Conservation (phyloP, 2,797 vertebrate species). For the Gorsachius magnificus region DNA sequence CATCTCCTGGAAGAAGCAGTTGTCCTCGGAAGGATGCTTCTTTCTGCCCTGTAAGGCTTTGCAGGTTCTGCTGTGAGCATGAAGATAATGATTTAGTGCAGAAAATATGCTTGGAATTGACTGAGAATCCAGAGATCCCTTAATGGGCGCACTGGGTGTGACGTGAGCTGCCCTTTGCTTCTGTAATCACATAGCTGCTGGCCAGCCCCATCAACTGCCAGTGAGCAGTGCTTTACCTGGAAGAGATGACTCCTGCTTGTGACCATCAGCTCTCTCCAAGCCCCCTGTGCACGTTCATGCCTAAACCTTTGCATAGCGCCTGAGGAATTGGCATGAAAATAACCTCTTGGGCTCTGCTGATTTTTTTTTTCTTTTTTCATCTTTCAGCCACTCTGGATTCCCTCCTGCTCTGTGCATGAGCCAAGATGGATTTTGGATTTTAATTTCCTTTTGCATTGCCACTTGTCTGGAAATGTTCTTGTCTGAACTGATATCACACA, state of each 20-base stretch:
- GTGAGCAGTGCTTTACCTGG: neutral
- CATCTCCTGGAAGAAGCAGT: neutral
- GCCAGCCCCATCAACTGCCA: neutral
- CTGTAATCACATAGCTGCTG: neutral
- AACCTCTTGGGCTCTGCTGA: neutral
- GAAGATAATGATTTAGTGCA: neutral
- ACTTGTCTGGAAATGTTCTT: neutral
- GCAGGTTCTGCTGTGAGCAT: neutral
- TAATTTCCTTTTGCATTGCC: slow-evolving; percentile 14
- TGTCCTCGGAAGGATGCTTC: neutral
- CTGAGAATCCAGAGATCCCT: neutral
- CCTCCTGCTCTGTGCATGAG: neutral
- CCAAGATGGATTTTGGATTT: slow-evolving; percentile 25
- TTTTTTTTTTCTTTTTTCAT: neutral
- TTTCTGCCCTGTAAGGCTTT: neutral
- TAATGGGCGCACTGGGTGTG: neutral
- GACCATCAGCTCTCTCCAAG: neutral
- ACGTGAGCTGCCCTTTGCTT: neutral
- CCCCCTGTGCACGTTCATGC: neutral
- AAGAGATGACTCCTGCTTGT: neutral
- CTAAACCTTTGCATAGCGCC: neutral
- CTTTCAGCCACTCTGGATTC: slow-evolving; percentile 21
- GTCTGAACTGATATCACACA: neutral
- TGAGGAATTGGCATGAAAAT: slow-evolving; percentile 9
- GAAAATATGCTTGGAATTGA: neutral